These are phyloP conservation scores for Pomatostomus ruficeps DNA, from an alignment of 2,113 vertebrate species.

Conservation along the genomic window DNA sequence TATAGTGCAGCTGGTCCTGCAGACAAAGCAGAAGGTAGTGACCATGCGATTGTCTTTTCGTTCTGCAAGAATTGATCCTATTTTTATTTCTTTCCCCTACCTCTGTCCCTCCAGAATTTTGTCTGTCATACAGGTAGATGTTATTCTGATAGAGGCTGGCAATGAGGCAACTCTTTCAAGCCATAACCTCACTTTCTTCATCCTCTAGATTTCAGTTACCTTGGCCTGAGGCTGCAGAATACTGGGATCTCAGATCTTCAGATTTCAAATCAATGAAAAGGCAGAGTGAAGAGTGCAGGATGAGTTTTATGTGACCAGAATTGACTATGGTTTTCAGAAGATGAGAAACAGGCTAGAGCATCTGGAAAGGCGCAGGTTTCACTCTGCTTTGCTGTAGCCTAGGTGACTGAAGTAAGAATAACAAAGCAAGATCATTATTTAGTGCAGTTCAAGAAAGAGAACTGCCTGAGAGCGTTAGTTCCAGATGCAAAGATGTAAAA, in stretches of 20 bases:
- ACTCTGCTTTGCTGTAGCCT: neutral
- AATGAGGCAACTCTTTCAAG: neutral
- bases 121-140: neutral
- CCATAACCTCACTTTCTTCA: neutral
- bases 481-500: neutral
- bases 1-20: neutral
- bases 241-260: neutral
- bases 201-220: neutral
- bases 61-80: neutral
- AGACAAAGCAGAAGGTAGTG: neutral
- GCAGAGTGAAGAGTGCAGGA: neutral
- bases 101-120: neutral
- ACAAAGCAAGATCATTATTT: neutral
- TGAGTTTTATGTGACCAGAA: neutral
- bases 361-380: neutral
- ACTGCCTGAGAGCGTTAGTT: neutral
- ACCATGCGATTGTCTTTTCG: neutral
- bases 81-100: neutral
- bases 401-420: neutral
- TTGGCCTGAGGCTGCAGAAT: neutral
- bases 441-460: neutral
- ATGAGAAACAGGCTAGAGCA: neutral
- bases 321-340: neutral
- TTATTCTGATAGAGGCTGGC: neutral
- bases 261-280: neutral